These are phyloP conservation scores for Puffinus mauretanicus DNA, from an alignment of 2,113 vertebrate genomes.

Conservation along the genomic window DNA sequence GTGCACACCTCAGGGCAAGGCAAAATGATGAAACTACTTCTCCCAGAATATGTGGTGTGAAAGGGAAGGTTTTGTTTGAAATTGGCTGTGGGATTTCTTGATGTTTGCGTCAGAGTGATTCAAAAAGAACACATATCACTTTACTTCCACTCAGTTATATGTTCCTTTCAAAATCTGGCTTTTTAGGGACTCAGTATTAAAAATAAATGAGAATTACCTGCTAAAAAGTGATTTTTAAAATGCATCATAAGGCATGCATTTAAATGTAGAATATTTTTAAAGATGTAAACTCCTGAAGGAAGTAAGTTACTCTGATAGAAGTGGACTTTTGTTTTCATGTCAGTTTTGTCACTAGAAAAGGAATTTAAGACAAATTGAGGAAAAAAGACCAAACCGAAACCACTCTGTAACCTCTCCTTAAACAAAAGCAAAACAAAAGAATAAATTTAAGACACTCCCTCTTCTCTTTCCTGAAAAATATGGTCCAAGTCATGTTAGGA, in stretches of 20 bases:
- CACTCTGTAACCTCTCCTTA: neutral
- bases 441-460: neutral
- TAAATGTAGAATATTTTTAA: neutral
- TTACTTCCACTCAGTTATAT: neutral
- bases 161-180: constrained; percentile 2
- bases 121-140: neutral
- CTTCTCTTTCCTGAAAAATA: neutral
- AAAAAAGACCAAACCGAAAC: neutral
- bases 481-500: neutral
- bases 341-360: neutral
- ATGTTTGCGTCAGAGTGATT: neutral
- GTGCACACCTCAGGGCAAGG: neutral
- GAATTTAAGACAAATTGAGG: neutral
- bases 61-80: neutral
- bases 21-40: neutral
- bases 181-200: constrained; percentile 13
- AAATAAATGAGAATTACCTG: constrained; percentile 9
- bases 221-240: neutral
- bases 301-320: neutral
- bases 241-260: neutral
- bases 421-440: neutral
- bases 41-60: neutral
- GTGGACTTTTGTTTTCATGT: neutral
- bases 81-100: neutral
- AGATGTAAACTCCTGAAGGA: neutral